Evolutionary conservation across 2,888 invertebrate species (phyloP).

Genomic region (Yponomeuta plumbellus): DNA sequence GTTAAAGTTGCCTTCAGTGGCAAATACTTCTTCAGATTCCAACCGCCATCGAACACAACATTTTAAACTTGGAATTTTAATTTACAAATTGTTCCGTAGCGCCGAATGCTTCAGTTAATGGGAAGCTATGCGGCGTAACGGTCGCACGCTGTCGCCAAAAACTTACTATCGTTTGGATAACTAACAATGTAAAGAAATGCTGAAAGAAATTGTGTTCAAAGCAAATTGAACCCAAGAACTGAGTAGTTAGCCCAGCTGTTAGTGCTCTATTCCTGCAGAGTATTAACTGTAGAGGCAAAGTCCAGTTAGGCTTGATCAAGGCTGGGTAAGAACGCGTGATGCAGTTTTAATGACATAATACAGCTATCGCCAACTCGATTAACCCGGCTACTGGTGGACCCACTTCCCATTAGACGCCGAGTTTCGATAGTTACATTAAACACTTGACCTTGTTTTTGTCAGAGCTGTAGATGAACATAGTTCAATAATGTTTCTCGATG

Average conservation of each 20-base stretch:
- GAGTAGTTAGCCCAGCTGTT: neutral
- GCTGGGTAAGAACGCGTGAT: slow-evolving; percentile 51
- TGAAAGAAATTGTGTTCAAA: neutral
- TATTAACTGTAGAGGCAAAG: slow-evolving; percentile 36
- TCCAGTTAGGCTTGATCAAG: slow-evolving; percentile 47
- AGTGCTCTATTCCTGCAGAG: slow-evolving; percentile 7
- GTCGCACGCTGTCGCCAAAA: slow-evolving; percentile 53
- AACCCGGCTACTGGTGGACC: slow-evolving; percentile 49
- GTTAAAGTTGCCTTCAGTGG: neutral
- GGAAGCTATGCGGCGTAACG: slow-evolving; percentile 49
- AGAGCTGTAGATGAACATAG: no score
- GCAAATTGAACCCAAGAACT: slow-evolving; percentile 1
- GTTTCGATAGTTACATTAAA: neutral
- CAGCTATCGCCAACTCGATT: slow-evolving; percentile 66
- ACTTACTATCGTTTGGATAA: slow-evolving; percentile 22
- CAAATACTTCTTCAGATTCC: neutral
- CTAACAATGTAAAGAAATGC: slow-evolving; percentile 29
- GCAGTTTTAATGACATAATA: slow-evolving; percentile 72
- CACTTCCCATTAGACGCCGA: slow-evolving; percentile 17
- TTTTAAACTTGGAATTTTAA: slow-evolving; percentile 51
- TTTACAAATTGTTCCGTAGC: slow-evolving; percentile 58
- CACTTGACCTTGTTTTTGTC: neutral
- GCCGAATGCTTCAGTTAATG: slow-evolving; percentile 54
- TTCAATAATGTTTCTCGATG: no score
- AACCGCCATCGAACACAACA: neutral